phyloP scores from a whole-genome alignment of 2,888 invertebrate species.

The Stratiomys singularior region DNA sequence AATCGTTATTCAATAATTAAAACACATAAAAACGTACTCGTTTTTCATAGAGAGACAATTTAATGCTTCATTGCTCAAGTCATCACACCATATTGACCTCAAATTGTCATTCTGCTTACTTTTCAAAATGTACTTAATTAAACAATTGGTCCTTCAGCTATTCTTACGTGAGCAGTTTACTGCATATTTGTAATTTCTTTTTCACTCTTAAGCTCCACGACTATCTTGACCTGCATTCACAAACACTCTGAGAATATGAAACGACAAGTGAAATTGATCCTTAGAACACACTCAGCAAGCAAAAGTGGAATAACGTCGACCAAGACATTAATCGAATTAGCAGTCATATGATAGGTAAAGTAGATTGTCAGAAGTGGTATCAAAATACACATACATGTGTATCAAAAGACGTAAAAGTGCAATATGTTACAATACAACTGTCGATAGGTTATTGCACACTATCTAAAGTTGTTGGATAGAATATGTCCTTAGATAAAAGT shows the following conservation, averaged over 20 bases:
- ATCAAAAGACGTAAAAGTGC: not conserved
- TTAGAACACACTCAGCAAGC: not conserved
- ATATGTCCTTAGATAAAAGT: no score
- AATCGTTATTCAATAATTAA: no score
- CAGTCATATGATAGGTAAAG: not conserved
- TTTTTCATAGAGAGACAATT: no score
- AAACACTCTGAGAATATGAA: not conserved
- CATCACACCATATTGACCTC: no score
- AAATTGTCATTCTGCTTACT: no score
- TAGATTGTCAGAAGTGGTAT: not conserved
- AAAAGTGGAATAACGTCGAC: not conserved
- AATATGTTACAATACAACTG: not conserved
- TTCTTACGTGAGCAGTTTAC: no score
- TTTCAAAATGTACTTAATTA: no score
- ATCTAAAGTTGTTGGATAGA: no score
- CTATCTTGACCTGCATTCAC: conserved; percentile 23
- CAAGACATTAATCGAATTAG: conserved; percentile 25
- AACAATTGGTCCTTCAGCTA: no score
- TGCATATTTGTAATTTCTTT: conserved; percentile 7
- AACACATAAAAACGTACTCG: no score
- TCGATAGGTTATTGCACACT: not conserved
- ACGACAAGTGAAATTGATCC: not conserved
- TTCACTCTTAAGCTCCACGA: conserved; percentile 10
- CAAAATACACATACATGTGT: not conserved
- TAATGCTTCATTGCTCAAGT: no score